phyloP scores from a whole-genome alignment of 1,140 invertebrate genomes.

The Conus ventricosus region DNA sequence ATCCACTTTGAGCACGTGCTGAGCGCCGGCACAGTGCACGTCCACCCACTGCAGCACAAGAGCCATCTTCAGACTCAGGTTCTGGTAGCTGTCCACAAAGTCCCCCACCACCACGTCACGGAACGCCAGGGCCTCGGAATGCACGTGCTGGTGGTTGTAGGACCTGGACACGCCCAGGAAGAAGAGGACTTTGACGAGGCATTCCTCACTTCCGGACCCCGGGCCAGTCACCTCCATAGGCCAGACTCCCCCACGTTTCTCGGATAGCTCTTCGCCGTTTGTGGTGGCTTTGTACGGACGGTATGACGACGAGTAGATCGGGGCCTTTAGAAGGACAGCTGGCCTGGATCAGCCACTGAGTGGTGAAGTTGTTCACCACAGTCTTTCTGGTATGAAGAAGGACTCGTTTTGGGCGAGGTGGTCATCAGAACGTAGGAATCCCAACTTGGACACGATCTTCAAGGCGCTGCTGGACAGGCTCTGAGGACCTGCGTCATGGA shows the following conservation, averaged over 20 bases:
- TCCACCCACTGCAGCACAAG: conserved; percentile 89
- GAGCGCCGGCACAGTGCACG: conserved; percentile 79
- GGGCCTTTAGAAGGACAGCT: conserved; percentile 1
- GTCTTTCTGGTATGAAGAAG: neutral
- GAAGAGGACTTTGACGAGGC: conserved; percentile 34
- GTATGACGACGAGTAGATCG: conserved; percentile 54
- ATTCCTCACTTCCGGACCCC: conserved; percentile 8
- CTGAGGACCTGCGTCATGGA: too few species aligned
- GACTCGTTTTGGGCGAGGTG: neutral
- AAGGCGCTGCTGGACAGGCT: neutral
- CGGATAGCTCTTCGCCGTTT: conserved; percentile 55
- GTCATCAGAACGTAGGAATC: neutral
- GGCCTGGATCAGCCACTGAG: neutral
- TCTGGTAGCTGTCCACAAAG: conserved; percentile 62
- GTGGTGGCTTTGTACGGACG: conserved; percentile 52
- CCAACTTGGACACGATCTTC: neutral
- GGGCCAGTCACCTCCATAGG: neutral
- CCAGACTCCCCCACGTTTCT: conserved; percentile 62
- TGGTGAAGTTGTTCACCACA: neutral
- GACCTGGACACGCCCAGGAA: conserved; percentile 29
- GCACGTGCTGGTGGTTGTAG: neutral
- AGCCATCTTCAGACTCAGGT: conserved; percentile 78
- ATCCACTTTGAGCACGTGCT: conserved; percentile 90
- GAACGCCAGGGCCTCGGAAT: conserved; percentile 41
- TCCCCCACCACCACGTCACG: conserved; percentile 62